Evolutionary conservation across 2,797 vertebrate species (phyloP).

Genomic region (Intellagama lesueurii): DNA sequence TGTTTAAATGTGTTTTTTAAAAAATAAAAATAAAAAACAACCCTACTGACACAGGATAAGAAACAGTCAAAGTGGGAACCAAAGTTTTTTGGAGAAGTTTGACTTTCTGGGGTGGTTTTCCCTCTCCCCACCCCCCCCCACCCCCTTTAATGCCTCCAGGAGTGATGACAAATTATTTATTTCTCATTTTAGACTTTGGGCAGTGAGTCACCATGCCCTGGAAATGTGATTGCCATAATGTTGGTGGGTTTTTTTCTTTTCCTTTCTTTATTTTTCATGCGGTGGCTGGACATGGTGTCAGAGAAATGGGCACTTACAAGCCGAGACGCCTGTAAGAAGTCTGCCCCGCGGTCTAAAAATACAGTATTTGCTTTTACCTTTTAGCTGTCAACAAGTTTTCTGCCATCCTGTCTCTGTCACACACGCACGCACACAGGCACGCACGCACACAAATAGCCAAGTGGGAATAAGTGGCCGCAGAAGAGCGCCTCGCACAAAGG

Average conservation of each 20-base stretch:
- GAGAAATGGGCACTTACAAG: constrained; percentile 75
- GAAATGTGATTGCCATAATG: constrained; percentile 77
- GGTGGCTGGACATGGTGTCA: constrained; percentile 71
- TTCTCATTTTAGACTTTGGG: constrained; percentile 76
- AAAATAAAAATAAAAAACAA: too few species aligned
- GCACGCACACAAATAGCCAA: constrained; percentile 52
- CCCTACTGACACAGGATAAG: too few species aligned
- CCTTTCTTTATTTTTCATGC: constrained; percentile 59
- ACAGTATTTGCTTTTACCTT: constrained; percentile 73
- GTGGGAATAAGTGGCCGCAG: constrained; percentile 57
- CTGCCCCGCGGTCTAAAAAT: constrained; percentile 76
- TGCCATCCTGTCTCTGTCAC: constrained; percentile 38
- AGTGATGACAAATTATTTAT: constrained; percentile 72
- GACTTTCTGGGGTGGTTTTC: not conserved
- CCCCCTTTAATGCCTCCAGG: constrained; percentile 37
- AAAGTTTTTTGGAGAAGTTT: not conserved
- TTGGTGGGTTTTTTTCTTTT: constrained; percentile 53
- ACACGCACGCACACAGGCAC: not conserved
- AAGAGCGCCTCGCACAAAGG: constrained; percentile 24
- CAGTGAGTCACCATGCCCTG: constrained; percentile 80
- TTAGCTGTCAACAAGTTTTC: constrained; percentile 72
- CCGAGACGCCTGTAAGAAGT: constrained; percentile 67
- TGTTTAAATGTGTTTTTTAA: too few species aligned
- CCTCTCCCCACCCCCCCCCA: too few species aligned
- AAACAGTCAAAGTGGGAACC: not conserved